Conservation (phyloP, 1,140 invertebrate species). For the Spodoptera litura region DNA sequence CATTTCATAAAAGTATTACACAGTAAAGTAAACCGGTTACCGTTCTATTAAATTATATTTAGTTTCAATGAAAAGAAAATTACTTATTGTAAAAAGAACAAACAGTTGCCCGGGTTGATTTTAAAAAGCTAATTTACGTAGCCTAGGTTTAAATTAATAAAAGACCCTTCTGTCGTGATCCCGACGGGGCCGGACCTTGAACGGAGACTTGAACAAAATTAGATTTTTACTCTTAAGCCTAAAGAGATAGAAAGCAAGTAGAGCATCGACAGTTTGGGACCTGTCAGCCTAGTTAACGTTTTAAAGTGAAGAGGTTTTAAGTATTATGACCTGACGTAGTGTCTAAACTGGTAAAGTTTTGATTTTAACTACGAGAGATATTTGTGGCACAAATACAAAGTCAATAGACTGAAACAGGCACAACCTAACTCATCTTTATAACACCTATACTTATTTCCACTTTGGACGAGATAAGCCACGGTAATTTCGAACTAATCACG, state of each 20-base stretch:
- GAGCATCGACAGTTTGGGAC: neutral
- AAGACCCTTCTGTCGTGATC: neutral
- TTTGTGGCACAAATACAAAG: no score
- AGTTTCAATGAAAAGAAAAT: conserved; percentile 21
- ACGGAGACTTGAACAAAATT: neutral
- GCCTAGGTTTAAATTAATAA: neutral
- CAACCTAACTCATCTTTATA: no score
- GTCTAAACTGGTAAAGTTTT: neutral
- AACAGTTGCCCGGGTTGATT: neutral
- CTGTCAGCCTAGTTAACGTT: neutral
- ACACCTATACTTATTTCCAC: no score
- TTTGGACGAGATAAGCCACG: no score
- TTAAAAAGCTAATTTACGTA: neutral
- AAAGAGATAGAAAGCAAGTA: neutral
- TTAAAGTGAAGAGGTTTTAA: neutral
- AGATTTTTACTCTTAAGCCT: neutral
- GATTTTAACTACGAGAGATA: neutral
- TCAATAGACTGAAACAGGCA: no score
- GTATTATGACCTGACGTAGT: neutral
- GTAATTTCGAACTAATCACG: neutral
- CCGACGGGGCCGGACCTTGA: neutral
- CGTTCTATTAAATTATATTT: conserved; percentile 15
- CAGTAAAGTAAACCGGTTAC: neutral
- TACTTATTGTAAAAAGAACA: neutral
- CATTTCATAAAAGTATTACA: neutral